Percentiles rank a stretch among this genome's conserved stretches.
Conservation (phyloP, 2,113 vertebrate genomes). For the Hymenochirus boettgeri region DNA sequence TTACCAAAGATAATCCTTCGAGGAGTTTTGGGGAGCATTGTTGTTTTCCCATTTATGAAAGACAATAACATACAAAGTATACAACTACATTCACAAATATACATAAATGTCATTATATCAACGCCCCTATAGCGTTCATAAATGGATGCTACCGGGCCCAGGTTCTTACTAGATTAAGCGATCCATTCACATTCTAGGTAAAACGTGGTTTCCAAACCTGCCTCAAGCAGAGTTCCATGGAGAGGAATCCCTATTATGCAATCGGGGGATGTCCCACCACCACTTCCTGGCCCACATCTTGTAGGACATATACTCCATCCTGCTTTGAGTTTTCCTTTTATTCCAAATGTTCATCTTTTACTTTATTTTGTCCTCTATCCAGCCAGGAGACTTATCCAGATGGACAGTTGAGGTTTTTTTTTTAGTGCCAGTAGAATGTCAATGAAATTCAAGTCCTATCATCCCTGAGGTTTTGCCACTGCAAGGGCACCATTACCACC, state of each 20-base stretch:
- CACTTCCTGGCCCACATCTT: no score
- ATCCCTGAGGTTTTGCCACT: conserved; percentile 57
- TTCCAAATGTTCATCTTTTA: conserved; percentile 43
- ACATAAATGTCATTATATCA: conserved; percentile 82
- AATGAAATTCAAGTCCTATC: no score
- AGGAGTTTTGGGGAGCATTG: conserved; percentile 8
- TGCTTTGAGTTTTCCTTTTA: neutral
- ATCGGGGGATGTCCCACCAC: neutral
- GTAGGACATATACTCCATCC: no score
- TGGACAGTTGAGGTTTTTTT: conserved; percentile 54
- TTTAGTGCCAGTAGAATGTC: no score
- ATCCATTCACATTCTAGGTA: conserved; percentile 48
- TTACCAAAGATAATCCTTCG: no score
- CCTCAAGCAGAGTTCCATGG: conserved; percentile 56
- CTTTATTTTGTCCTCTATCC: conserved; percentile 56
- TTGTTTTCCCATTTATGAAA: no score
- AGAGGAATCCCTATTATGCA: no score
- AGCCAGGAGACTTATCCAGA: conserved; percentile 60
- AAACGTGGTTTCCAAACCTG: conserved; percentile 49
- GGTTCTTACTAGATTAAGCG: no score
- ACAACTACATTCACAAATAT: conserved; percentile 96
- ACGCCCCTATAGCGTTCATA: conserved; percentile 58
- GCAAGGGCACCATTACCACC: no score
- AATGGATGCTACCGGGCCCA: conserved; percentile 38
- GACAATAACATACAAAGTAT: no score